Percentiles rank a stretch among this genome's conserved stretches.
phyloP scores from a whole-genome alignment of 2,888 invertebrate genomes.

The Andrena flavipes region DNA sequence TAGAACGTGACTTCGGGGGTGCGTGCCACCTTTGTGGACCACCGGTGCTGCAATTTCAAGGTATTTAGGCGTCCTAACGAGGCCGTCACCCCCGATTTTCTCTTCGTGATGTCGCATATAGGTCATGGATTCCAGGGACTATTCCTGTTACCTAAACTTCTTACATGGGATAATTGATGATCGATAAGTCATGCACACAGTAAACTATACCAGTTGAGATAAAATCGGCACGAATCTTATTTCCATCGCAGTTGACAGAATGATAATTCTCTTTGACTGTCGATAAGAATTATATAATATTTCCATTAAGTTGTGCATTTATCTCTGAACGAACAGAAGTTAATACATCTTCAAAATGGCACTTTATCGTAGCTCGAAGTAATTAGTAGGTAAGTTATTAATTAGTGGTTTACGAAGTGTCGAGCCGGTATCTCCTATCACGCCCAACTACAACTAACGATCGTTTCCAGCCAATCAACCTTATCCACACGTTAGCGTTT shows the following conservation, averaged over 20 bases:
- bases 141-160: not conserved
- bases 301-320: no score
- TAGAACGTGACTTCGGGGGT: slow-evolving; percentile 71
- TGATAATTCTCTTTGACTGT: no score
- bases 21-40: slow-evolving; percentile 71
- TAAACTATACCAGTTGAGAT: not conserved
- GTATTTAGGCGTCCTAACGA: slow-evolving; percentile 76
- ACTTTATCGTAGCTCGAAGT: no score
- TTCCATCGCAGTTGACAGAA: not conserved
- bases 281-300: no score
- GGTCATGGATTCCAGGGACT: slow-evolving; percentile 17
- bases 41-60: slow-evolving; percentile 81
- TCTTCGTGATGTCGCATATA: slow-evolving; percentile 30
- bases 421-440: not conserved
- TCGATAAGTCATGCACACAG: not conserved
- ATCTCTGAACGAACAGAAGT: no score
- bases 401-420: not conserved
- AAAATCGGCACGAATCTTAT: not conserved
- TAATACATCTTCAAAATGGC: no score
- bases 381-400: not conserved
- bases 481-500: slow-evolving; percentile 40
- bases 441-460: slow-evolving; percentile 28
- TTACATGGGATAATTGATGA: not conserved
- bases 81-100: slow-evolving; percentile 51
- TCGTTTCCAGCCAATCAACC: slow-evolving; percentile 68